Percentiles rank a stretch among this genome's conserved stretches.
phyloP scores from a whole-genome alignment of 92 coral and sea anemone genomes.

The Chrysogorgia sp. region DNA sequence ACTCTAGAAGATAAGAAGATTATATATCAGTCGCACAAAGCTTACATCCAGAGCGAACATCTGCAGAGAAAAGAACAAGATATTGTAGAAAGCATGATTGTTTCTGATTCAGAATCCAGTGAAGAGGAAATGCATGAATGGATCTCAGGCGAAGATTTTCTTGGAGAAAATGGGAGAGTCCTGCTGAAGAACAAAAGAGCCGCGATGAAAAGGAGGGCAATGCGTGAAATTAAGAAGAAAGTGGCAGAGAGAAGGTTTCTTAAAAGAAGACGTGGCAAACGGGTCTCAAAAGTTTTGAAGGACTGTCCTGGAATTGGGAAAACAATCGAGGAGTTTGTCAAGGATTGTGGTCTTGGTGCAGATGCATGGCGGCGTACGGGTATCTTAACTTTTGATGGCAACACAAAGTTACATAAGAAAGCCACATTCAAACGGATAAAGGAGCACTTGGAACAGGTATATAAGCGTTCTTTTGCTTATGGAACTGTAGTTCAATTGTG shows the following conservation, averaged over 20 bases:
- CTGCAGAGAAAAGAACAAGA: conserved; percentile 17
- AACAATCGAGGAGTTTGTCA: conserved; percentile 56
- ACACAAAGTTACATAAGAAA: conserved; percentile 66
- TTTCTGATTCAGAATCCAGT: conserved; percentile 52
- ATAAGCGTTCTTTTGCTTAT: conserved; percentile 56
- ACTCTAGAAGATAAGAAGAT: conserved; percentile 47
- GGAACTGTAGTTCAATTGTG: conserved; percentile 73
- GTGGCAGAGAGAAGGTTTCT: conserved; percentile 44
- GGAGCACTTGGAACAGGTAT: conserved; percentile 59
- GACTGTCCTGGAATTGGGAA: conserved; percentile 61
- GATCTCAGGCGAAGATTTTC: neutral
- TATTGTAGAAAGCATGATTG: conserved; percentile 29
- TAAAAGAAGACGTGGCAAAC: conserved; percentile 55
- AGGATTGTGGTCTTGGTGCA: conserved; percentile 59
- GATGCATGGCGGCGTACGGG: conserved; percentile 71
- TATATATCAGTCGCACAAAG: conserved; percentile 58
- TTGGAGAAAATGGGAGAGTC: conserved; percentile 36
- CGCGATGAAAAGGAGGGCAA: conserved; percentile 31
- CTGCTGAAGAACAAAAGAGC: conserved; percentile 42
- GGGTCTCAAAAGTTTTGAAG: conserved; percentile 44
- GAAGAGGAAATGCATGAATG: conserved; percentile 20
- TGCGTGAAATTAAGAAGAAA: conserved; percentile 38
- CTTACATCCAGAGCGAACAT: conserved; percentile 48
- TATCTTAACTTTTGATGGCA: conserved; percentile 63
- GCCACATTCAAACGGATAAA: conserved; percentile 65